Base-by-base conservation (phyloP, 2,888 invertebrate genomes). In the Heteromyza rotundicornis region DNA sequence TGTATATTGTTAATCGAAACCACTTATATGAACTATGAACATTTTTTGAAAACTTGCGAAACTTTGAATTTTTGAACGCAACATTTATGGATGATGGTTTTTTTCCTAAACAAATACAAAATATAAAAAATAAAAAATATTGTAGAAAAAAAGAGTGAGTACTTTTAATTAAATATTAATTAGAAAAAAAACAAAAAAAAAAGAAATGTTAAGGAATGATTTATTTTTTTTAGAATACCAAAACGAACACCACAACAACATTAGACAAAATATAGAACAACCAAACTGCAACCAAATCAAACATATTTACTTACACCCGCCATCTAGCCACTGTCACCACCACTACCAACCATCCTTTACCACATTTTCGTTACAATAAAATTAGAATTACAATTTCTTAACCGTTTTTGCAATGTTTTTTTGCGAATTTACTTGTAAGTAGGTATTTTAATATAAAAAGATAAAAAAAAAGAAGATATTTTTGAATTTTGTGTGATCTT, bases 101-200 rank as follows among this genome's bases (percentile, higher is more conserved):
- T 67, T 73, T 66, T 66, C 66, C 62, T 57, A 52, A 57, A 60
- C 54, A 61, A 73, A 36, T n/a, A n/a, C 76, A 76, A 67, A 65
- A n/a, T n/a, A n/a, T n/a, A n/a, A n/a, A n/a, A n/a, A n/a, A n/a
- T n/a, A n/a, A n/a, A n/a, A 73, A 75, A 67, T 76, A 76, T 74
- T 76, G 74, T 80, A 82, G 82, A 80, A 73, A 80, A 79, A 80
- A 82, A 83, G 81, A 82, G 82, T 82, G 81, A 82, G 82, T 82
- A 82, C 80, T 76, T 71, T 77, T 77, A 66, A 59, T 74, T 69
- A 71, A 73, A 74, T 68, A 72, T 75, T n/a, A n/a, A n/a, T 74
- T 73, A 74, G 27, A 27, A 7, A n/a, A n/a, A n/a, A 27, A 27
- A 27, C 27, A 10, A 27, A 35, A 49, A 54, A 36, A 22, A 20